Conservation (phyloP, 2,888 invertebrate species). For the Machimus atricapillus region DNA sequence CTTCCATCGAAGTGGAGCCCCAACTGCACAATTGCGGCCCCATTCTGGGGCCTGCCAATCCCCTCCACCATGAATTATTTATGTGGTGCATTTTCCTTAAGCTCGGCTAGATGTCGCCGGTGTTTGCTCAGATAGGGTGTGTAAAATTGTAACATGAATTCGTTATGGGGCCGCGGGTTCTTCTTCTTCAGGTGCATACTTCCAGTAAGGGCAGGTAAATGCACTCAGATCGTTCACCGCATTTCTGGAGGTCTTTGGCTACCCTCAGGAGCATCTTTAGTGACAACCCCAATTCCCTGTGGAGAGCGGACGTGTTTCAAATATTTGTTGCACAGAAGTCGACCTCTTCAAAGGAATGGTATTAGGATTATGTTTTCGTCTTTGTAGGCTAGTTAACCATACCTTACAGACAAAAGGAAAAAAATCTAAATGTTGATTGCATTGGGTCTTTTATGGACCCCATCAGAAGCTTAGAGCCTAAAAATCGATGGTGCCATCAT, state of each 20-base stretch:
- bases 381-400: too few relatives aligned
- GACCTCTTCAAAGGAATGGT: neutral
- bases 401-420: too few relatives aligned
- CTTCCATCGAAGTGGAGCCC: neutral
- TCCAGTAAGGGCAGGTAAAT: neutral
- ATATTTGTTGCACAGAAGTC: neutral
- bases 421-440: too few relatives aligned
- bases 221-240: neutral
- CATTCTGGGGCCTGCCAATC: neutral
- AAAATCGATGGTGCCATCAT: too few relatives aligned
- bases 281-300: neutral
- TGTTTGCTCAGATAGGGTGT: slow-evolving; percentile 2
- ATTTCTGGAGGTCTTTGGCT: neutral
- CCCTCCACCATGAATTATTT: neutral
- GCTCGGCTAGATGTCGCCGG: neutral
- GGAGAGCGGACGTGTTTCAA: neutral
- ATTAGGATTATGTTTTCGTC: neutral
- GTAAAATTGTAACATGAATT: slow-evolving; percentile 7
- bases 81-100: slow-evolving; percentile 1
- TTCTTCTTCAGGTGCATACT: neutral
- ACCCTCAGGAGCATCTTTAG: neutral
- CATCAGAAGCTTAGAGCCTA: too few relatives aligned
- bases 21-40: neutral
- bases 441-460: too few relatives aligned
- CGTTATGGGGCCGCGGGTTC: neutral